Evolutionary conservation across 37 sponge, comb jelly and placozoan genomes (phyloP).

Genomic region (Beroe forskalii): DNA sequence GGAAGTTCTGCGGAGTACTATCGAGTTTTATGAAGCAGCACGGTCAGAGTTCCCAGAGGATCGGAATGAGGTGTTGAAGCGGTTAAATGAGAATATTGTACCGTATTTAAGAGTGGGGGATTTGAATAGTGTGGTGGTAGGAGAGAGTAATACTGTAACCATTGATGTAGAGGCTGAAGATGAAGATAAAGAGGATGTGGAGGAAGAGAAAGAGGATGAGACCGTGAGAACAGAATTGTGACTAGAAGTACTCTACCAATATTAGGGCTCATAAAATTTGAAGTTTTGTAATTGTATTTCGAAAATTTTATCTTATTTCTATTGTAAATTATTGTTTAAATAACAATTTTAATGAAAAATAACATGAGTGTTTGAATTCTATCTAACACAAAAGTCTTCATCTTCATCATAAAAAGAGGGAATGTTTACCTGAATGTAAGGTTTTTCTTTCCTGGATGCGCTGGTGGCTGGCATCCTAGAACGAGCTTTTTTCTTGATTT

Average conservation of each 20-base stretch:
- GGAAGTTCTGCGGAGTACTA: neutral
- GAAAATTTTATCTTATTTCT: too few relatives aligned
- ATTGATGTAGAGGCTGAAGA: neutral
- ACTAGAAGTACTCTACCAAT: neutral
- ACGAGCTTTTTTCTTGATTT: too few relatives aligned
- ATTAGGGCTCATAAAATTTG: too few relatives aligned
- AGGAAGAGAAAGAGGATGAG: neutral
- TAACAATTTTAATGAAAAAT: too few relatives aligned
- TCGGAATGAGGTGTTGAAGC: neutral
- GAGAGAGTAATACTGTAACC: neutral
- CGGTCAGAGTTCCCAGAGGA: neutral
- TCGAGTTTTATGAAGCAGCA: slow-evolving; percentile 4
- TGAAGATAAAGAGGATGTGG: neutral
- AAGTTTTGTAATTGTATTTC: neutral
- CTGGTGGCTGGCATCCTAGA: too few relatives aligned
- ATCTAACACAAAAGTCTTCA: too few relatives aligned
- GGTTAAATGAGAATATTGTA: slow-evolving; percentile 15
- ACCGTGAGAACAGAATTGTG: neutral
- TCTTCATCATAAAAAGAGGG: too few relatives aligned
- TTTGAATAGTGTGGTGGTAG: neutral
- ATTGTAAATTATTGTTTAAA: too few relatives aligned
- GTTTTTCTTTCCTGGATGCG: too few relatives aligned
- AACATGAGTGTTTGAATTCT: too few relatives aligned
- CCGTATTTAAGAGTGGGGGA: slow-evolving; percentile 10
- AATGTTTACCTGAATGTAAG: too few relatives aligned